These are phyloP conservation scores for Caenorhabditis wallacei DNA, from an alignment of 2,888 invertebrate genomes.

Conservation along the genomic window DNA sequence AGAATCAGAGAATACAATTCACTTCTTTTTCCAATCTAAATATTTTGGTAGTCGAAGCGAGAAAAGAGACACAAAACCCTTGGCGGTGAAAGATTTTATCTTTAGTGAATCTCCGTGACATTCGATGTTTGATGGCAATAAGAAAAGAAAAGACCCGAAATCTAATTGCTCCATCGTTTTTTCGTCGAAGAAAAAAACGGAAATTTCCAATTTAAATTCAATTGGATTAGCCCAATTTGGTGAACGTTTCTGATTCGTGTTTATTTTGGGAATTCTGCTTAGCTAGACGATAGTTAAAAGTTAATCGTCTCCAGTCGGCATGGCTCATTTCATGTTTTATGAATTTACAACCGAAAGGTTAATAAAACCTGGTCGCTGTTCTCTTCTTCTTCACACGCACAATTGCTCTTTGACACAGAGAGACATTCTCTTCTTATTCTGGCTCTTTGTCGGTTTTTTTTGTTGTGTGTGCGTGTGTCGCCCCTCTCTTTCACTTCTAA, in stretches of 20 bases:
- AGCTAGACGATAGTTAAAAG: not conserved
- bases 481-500: not conserved
- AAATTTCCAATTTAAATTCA: not conserved
- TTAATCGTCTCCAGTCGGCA: not conserved
- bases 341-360: not conserved
- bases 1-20: conserved; percentile 2
- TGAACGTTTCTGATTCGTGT: not conserved
- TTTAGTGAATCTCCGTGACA: not conserved
- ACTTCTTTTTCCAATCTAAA: conserved; percentile 6
- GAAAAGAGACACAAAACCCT: not conserved
- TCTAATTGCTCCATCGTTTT: conserved; percentile 3
- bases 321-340: not conserved
- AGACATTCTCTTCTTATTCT: conserved; percentile 15
- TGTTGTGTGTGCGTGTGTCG: not conserved
- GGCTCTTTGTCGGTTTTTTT: conserved; percentile 15
- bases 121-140: conserved; percentile 1
- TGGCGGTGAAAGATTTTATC: conserved; percentile 35
- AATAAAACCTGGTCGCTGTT: conserved; percentile 16
- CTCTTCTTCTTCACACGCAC: conserved; percentile 28
- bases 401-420: conserved; percentile 25
- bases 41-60: not conserved
- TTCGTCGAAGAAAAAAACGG: not conserved
- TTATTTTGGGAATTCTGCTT: not conserved
- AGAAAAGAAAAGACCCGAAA: not conserved
- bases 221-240: conserved; percentile 13